These are phyloP conservation scores for Lanistes nyassanus DNA, from an alignment of 1,140 invertebrate species.

Conservation along the genomic window DNA sequence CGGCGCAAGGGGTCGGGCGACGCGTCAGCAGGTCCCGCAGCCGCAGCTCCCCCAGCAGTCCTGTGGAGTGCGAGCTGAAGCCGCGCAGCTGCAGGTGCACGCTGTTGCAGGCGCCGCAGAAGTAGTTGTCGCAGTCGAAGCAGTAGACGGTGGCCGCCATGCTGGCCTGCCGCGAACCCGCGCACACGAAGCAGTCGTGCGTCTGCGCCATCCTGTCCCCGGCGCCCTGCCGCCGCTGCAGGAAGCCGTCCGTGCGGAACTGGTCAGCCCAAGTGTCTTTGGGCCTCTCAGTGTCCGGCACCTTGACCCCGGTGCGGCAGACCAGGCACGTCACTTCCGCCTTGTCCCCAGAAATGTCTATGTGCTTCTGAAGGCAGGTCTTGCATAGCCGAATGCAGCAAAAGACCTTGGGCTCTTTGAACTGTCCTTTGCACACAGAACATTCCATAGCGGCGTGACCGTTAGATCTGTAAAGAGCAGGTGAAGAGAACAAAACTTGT, in stretches of 20 bases:
- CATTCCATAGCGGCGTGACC: slow-evolving; percentile 68
- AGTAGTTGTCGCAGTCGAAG: slow-evolving; percentile 30
- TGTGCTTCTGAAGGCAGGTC: slow-evolving; percentile 27
- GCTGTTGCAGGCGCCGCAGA: slow-evolving; percentile 17
- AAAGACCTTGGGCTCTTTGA: slow-evolving; percentile 28
- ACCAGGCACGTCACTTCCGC: slow-evolving; percentile 18
- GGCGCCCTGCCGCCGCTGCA: slow-evolving; percentile 17
- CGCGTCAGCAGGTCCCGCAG: slow-evolving; percentile 18
- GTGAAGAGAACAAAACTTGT: too few relatives aligned
- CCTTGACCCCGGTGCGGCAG: slow-evolving; percentile 1
- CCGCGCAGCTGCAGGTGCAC: slow-evolving; percentile 29
- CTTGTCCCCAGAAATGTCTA: slow-evolving; percentile 17
- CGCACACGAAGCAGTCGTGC: slow-evolving; percentile 28
- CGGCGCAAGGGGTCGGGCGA: background rate
- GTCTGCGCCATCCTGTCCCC: background rate
- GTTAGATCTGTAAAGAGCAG: too few relatives aligned
- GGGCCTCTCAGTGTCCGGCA: slow-evolving; percentile 21
- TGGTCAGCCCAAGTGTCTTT: slow-evolving; percentile 24
- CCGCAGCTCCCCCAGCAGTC: background rate
- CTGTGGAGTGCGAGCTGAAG: slow-evolving; percentile 9
- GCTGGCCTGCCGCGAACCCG: slow-evolving; percentile 6
- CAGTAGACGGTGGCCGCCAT: slow-evolving; percentile 15
- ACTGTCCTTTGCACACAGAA: slow-evolving; percentile 11
- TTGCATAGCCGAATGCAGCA: slow-evolving; percentile 28
- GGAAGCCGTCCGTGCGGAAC: slow-evolving; percentile 30